phyloP scores from a whole-genome alignment of 1,140 invertebrate species.

The Cyphomyrmex costatus region DNA sequence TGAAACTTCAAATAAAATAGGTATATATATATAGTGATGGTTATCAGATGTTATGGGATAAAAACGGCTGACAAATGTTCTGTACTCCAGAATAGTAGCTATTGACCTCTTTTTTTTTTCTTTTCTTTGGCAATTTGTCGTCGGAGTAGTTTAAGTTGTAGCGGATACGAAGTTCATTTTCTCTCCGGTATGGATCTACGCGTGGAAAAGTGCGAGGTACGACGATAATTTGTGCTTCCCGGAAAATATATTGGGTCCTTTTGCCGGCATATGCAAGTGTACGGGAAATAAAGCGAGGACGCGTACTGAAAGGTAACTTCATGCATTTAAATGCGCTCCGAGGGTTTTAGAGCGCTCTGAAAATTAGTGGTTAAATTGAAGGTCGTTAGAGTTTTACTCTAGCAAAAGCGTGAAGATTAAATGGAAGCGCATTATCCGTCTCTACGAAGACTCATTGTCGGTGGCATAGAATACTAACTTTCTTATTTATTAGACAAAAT shows the following conservation, averaged over 20 bases:
- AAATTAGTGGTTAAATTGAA: slow-evolving; percentile 59
- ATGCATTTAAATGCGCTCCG: slow-evolving; percentile 56
- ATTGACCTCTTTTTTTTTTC: not conserved
- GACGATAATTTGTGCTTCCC: slow-evolving; percentile 42
- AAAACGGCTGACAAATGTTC: not conserved
- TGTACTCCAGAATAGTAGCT: not conserved
- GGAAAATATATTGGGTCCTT: slow-evolving; percentile 47
- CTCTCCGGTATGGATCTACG: not conserved
- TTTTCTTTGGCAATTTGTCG: slow-evolving; percentile 18
- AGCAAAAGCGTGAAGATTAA: slow-evolving; percentile 53
- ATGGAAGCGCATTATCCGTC: slow-evolving; percentile 18
- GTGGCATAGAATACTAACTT: not conserved
- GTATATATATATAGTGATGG: no score
- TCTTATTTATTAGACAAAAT: slow-evolving; percentile 1
- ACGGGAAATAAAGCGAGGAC: slow-evolving; percentile 51
- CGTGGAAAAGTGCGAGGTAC: slow-evolving; percentile 21
- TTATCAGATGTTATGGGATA: not conserved
- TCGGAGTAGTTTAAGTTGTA: slow-evolving; percentile 21
- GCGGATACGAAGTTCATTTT: slow-evolving; percentile 30
- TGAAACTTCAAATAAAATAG: no score
- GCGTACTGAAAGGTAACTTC: slow-evolving; percentile 51
- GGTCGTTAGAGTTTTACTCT: slow-evolving; percentile 47
- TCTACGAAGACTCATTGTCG: not conserved
- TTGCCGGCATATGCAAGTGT: not conserved
- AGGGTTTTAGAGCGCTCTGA: slow-evolving; percentile 47